Percentiles rank a stretch among this genome's conserved stretches.
Evolutionary conservation across 2,797 vertebrate genomes (phyloP).

Genomic region (Arctocebus calabarensis): DNA sequence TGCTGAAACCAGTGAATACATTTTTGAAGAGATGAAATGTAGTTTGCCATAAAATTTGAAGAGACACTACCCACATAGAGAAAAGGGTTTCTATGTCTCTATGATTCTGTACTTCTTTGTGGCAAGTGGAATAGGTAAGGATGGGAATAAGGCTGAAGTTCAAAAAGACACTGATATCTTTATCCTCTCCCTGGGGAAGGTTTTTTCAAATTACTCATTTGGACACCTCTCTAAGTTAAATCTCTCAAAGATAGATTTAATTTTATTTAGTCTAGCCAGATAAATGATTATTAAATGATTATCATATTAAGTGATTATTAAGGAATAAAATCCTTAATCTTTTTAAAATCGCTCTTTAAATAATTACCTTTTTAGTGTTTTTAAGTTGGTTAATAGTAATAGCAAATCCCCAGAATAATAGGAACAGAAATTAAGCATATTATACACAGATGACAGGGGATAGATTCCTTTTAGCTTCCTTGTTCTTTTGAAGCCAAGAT

Average conservation of each 20-base stretch:
- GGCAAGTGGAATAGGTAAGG: neutral
- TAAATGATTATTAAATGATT: conserved; percentile 50
- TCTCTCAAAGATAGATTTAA: conserved; percentile 58
- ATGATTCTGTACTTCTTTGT: neutral
- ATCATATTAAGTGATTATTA: conserved; percentile 22
- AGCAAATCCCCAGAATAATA: neutral
- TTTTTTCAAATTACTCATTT: conserved; percentile 30
- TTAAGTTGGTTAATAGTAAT: neutral
- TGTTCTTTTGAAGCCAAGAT: neutral
- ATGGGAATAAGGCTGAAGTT: neutral
- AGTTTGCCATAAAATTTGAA: neutral
- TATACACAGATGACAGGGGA: neutral
- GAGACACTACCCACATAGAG: neutral
- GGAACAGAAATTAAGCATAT: conserved; percentile 29
- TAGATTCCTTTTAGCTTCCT: neutral
- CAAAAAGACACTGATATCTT: neutral
- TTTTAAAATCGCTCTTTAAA: conserved; percentile 34
- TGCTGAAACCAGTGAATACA: conserved; percentile 57
- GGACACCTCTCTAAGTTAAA: conserved; percentile 38
- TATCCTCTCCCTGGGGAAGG: neutral
- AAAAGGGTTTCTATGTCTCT: neutral
- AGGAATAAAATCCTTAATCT: neutral
- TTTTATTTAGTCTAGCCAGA: neutral
- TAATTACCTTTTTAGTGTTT: conserved; percentile 23
- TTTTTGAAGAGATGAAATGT: conserved; percentile 24